Evolutionary conservation across 2,888 invertebrate species (phyloP).

Genomic region (Rutpela maculata): DNA sequence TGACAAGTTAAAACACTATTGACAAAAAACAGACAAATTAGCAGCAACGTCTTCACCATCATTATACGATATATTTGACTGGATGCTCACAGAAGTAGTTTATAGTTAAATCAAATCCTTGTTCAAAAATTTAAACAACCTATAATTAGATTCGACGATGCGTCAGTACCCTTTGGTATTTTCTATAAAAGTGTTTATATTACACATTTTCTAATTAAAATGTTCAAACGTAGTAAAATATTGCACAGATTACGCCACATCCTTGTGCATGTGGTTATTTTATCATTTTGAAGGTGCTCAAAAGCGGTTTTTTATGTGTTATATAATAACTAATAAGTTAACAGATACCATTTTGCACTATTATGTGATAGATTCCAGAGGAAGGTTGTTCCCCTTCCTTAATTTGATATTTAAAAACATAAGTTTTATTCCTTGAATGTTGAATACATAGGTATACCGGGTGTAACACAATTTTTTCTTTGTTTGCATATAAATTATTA

Average conservation of each 20-base stretch:
- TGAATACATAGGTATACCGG: too few species aligned
- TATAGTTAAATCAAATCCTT: slow-evolving; percentile 16
- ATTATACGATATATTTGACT: background rate
- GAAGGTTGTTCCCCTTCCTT: background rate
- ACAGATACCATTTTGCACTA: background rate
- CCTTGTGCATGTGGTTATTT: slow-evolving; percentile 24
- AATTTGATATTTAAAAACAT: too few species aligned
- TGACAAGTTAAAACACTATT: slow-evolving; percentile 26
- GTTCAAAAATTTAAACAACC: slow-evolving; percentile 29
- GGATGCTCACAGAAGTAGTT: background rate
- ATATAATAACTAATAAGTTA: background rate
- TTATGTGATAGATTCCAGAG: background rate
- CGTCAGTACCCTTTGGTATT: slow-evolving; percentile 35
- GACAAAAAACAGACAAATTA: slow-evolving; percentile 4
- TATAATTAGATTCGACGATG: slow-evolving; percentile 29
- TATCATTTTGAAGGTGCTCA: background rate
- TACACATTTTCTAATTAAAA: slow-evolving; percentile 1
- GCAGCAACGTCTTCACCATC: background rate
- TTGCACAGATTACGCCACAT: slow-evolving; percentile 20
- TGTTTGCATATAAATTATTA: too few species aligned
- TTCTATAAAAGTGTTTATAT: slow-evolving; percentile 36
- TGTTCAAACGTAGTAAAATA: slow-evolving; percentile 11
- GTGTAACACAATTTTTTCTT: too few species aligned
- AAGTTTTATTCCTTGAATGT: too few species aligned
- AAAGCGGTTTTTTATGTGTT: background rate